Conservation (phyloP, 2,113 vertebrate species). For the Callionymus lyra region DNA sequence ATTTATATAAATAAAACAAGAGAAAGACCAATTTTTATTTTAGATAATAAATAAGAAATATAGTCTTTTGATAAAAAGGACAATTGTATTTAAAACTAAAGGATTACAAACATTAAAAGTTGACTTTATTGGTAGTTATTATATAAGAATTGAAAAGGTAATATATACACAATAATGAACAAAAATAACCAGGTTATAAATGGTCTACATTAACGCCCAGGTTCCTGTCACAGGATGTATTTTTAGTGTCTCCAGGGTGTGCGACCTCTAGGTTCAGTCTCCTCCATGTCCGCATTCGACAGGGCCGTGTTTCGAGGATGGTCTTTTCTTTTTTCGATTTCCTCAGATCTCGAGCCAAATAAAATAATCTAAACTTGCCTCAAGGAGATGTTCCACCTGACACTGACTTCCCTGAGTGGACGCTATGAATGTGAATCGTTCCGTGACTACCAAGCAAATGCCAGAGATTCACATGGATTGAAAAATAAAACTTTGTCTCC, state of each 20-base stretch:
- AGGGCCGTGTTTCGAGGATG: conserved; percentile 37
- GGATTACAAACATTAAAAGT: too few relatives aligned
- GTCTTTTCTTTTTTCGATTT: conserved; percentile 47
- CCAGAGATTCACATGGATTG: conserved; percentile 9
- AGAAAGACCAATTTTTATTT: too few relatives aligned
- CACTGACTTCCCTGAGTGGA: conserved; percentile 36
- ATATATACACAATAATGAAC: too few relatives aligned
- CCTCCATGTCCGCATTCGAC: conserved; percentile 49
- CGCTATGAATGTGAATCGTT: conserved; percentile 41
- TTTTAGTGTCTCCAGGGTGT: conserved; percentile 33
- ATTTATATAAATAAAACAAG: too few relatives aligned
- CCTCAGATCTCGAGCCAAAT: conserved; percentile 50
- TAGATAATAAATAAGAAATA: too few relatives aligned
- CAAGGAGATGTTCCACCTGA: conserved; percentile 52
- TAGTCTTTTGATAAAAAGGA: too few relatives aligned
- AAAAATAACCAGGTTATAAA: too few relatives aligned
- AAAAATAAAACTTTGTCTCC: conserved; percentile 8
- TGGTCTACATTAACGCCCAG: background rate
- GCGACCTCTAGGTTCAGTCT: conserved; percentile 33
- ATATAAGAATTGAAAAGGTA: too few relatives aligned
- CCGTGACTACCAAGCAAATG: too few relatives aligned
- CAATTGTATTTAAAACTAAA: too few relatives aligned
- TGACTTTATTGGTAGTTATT: too few relatives aligned
- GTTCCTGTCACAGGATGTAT: conserved; percentile 30
- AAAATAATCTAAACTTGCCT: conserved; percentile 52